Base-by-base conservation (phyloP, 1,140 invertebrate genomes). In the Hylyphantes graminicola region DNA sequence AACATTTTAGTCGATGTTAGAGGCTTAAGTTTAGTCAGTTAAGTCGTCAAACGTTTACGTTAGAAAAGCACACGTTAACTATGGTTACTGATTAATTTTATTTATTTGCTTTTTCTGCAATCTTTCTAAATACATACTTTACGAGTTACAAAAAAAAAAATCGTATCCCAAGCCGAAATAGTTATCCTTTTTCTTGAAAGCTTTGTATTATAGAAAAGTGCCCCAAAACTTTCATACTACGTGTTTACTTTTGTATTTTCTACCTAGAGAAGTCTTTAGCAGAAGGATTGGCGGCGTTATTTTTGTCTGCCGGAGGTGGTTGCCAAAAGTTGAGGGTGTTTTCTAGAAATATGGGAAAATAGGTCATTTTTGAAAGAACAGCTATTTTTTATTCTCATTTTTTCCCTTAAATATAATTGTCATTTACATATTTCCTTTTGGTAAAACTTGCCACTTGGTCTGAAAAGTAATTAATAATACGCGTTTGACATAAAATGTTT, bases 281-380 rank as follows among this genome's bases (percentile, higher is more conserved):
- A 76, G 74, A 76, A 76, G 53, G 74, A 76, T 76, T 76, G 74
- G 74, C 74, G 74, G 51, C 74, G 74, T 63, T 76, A 76, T 76
- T 76, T 76, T 64, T 19, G 74, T 76, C 74, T 76, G 57, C n/a
- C 59, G 54, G 13, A n/a, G 19, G 8, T 13, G 13, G 13, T 64
- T 63, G 59, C 74, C 74, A 76, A 74, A 76, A 21, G 50, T 57
- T 76, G 57, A 57, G 57, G 73, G 73, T 48, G 73, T 75, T 59
- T 17, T 19, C 65, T 35, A 35, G 35, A 35, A 35, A 35, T 5
- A 35, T 35, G 35, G 35, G 5, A 35, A 35, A 35, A 35, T 35
- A 35, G 35, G 35, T 35, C 1, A 35, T 35, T 35, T 35, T 35
- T 35, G 35, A 35, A n/a, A 35, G 35, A 35, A 35, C 35, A 35